Conservation (phyloP, 2,113 vertebrate species). For the Cathartes aura region DNA sequence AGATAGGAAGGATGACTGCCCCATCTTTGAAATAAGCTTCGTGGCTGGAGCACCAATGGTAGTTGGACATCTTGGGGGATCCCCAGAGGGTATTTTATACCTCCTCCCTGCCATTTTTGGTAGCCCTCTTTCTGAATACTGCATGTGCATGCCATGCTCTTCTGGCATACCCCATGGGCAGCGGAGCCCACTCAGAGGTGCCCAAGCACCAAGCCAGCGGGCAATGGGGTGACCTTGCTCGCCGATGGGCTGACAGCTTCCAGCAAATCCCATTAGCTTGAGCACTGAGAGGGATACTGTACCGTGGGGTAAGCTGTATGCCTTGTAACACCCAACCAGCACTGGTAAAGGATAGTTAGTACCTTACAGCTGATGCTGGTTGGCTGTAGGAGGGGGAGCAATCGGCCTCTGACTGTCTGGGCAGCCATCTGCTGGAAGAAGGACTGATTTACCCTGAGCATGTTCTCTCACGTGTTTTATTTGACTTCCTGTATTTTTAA, state of each 20-base stretch:
- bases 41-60: not conserved
- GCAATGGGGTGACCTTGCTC: not conserved
- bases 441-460: not conserved
- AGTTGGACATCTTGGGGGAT: not conserved
- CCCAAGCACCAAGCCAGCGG: not conserved
- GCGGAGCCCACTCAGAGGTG: not conserved
- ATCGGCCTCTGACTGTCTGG: not conserved
- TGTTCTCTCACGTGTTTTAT: not conserved
- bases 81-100: not conserved
- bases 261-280: not conserved
- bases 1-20: not conserved
- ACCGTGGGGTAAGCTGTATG: not conserved
- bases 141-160: rapidly evolving
- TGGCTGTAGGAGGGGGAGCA: not conserved
- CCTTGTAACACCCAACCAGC: not conserved
- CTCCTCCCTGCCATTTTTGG: not conserved
- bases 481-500: not conserved
- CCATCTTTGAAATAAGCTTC: not conserved
- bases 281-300: not conserved
- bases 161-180: not conserved
- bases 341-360: not conserved
- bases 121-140: not conserved
- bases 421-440: not conserved
- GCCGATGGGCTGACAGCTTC: not conserved
- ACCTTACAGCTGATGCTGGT: not conserved